Evolutionary conservation across 2,797 vertebrate species (phyloP).

Genomic region (Malurus splendens): DNA sequence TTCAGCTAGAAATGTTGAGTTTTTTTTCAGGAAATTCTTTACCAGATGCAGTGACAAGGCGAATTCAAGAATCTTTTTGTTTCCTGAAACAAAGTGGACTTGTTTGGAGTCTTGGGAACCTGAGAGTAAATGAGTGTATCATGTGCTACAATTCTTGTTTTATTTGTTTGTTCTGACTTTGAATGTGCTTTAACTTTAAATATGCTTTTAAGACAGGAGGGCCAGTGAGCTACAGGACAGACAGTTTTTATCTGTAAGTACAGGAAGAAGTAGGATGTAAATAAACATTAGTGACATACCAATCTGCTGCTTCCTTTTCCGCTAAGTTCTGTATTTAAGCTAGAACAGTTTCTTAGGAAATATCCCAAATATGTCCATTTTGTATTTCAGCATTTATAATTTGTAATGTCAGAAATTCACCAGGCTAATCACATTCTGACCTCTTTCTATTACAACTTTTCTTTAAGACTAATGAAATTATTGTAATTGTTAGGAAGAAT

Average conservation of each 20-base stretch:
- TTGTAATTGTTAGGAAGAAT: slow-evolving; percentile 1
- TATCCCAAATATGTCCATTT: slow-evolving; percentile 17
- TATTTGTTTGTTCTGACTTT: slow-evolving; percentile 47
- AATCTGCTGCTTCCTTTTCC: slow-evolving; percentile 65
- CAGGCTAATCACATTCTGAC: not conserved
- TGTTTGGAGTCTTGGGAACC: slow-evolving; percentile 38
- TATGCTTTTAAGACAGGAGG: slow-evolving; percentile 21
- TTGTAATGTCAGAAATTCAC: not conserved
- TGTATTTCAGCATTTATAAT: slow-evolving; percentile 25
- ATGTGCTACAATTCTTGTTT: not conserved
- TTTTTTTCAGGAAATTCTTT: not conserved
- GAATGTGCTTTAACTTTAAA: slow-evolving; percentile 36
- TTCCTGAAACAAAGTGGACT: slow-evolving; percentile 38
- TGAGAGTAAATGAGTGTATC: not conserved
- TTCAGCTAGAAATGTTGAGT: not conserved
- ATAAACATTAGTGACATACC: slow-evolving; percentile 62
- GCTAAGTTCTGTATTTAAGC: slow-evolving; percentile 37
- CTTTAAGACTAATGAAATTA: slow-evolving; percentile 22
- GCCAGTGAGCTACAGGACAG: not conserved
- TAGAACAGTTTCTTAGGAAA: slow-evolving; percentile 54
- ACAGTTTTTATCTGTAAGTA: slow-evolving; percentile 31
- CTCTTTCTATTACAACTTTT: not conserved
- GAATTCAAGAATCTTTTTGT: slow-evolving; percentile 21
- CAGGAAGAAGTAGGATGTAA: slow-evolving; percentile 57
- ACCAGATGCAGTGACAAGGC: not conserved